Base-by-base conservation (phyloP, 1,140 invertebrate genomes). In the Acyrthosiphon pisum region DNA sequence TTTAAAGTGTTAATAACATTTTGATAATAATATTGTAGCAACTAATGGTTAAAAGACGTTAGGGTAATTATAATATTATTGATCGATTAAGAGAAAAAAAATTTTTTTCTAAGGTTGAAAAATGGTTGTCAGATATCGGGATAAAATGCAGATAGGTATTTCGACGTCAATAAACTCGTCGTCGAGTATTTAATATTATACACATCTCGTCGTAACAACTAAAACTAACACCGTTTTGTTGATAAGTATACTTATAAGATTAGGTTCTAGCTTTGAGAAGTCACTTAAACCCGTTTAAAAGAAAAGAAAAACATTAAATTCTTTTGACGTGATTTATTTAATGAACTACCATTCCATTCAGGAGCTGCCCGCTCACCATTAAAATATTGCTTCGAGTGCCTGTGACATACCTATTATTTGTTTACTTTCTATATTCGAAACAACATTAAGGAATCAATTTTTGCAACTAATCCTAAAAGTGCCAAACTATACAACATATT, bases 221-320 rank as follows among this genome's bases (percentile, higher is more conserved):
- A 83, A 83, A 83, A 41, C 35, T 37, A 6, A 37, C 35, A 41
- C 37, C 41, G 83, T 41, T 23, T 41, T 46, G 11, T 86, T 86
- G 86, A 87, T 48, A 46, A n/a, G 44, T n/a, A n/a, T n/a, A n/a
- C n/a, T n/a, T n/a, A n/a, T n/a, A 35, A 48, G 6, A 48, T 48
- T 87, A n/a, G 44, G 3, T 46, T 26, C 14, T 48, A 0, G 14
- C 46, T 48, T 50, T 88, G 86, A 1, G 30, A 50, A 35, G 48
- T 50, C 46, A 35, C n/a, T 30, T 88, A 50, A 88, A 88, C 86
- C 30, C 30, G 46, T 88, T 88, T 88, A 22, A 50, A 35, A 88
- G 7, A 48, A 30, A 48, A n/a, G 20, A 88, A 86, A n/a, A 88
- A 88, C 18, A 88, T 88, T 50, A 50, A 20, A 88, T 88, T 88